A percentile compares a stretch with the other conserved stretches of the same genome.
Conservation (phyloP, 1,140 invertebrate species). For the Bemisia tabaci region DNA sequence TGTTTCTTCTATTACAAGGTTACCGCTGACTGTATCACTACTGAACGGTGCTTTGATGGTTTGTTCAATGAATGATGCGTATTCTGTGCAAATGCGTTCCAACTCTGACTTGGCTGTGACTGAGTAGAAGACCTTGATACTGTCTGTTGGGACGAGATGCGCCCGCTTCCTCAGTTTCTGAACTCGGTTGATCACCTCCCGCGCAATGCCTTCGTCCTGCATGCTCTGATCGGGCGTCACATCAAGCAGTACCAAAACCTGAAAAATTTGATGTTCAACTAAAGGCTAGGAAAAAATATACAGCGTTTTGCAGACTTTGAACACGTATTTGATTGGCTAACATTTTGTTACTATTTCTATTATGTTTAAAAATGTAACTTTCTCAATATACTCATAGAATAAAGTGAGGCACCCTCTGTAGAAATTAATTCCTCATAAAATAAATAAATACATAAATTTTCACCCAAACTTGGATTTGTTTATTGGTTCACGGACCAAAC, state of each 20-base stretch:
- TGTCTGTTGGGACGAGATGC: slow-evolving; percentile 80
- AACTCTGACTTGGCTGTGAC: slow-evolving; percentile 46
- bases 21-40: slow-evolving; percentile 33
- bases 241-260: slow-evolving; percentile 58
- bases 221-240: slow-evolving; percentile 35
- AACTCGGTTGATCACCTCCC: slow-evolving; percentile 92
- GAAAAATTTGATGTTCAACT: slow-evolving; percentile 11
- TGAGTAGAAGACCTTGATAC: slow-evolving; percentile 70
- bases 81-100: slow-evolving; percentile 48
- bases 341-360: no score
- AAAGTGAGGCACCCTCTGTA: no score
- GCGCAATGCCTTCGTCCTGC: slow-evolving; percentile 78
- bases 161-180: slow-evolving; percentile 97
- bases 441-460: no score
- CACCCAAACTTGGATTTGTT: no score
- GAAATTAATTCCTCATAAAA: no score
- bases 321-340: no score
- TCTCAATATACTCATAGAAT: no score
- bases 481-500: no score
- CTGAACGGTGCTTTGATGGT: slow-evolving; percentile 61
- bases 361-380: no score
- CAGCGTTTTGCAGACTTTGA: slow-evolving; percentile 7
- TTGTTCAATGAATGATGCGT: slow-evolving; percentile 60
- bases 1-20: slow-evolving; percentile 36
- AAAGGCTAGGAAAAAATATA: slow-evolving; percentile 4